Conservation (phyloP, 2,113 vertebrate species). For the Myotis yumanensis region DNA sequence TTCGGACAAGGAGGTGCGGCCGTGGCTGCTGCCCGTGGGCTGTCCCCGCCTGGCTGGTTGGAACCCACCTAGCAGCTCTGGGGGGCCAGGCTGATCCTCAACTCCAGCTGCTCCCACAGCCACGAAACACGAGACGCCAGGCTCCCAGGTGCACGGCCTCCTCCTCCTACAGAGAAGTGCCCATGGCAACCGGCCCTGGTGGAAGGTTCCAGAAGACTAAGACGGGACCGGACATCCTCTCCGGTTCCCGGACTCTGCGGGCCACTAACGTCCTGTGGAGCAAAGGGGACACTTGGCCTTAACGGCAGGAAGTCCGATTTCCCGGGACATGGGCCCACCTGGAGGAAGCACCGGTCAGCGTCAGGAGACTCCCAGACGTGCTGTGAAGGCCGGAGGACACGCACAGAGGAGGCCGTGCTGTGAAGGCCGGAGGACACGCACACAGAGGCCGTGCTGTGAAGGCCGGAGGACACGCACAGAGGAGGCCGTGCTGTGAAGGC, state of each 20-base stretch:
- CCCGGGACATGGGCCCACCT: background rate
- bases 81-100: background rate
- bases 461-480: too few species aligned
- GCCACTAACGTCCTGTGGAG: background rate
- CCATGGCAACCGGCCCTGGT: fast-evolving
- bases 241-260: background rate
- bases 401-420: too few species aligned
- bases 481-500: too few species aligned
- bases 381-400: too few species aligned
- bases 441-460: too few species aligned
- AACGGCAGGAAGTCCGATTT: background rate
- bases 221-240: too few species aligned
- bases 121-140: background rate
- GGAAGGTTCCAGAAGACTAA: background rate
- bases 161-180: background rate
- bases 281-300: background rate
- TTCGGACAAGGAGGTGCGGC: too few species aligned
- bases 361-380: background rate
- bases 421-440: too few species aligned
- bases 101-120: background rate
- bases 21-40: too few species aligned
- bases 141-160: background rate
- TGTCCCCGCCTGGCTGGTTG: too few species aligned
- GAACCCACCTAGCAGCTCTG: fast-evolving
- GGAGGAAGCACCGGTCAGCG: background rate